These are phyloP conservation scores for Ascaphus truei DNA, from an alignment of 2,113 vertebrate genomes.

Conservation along the genomic window DNA sequence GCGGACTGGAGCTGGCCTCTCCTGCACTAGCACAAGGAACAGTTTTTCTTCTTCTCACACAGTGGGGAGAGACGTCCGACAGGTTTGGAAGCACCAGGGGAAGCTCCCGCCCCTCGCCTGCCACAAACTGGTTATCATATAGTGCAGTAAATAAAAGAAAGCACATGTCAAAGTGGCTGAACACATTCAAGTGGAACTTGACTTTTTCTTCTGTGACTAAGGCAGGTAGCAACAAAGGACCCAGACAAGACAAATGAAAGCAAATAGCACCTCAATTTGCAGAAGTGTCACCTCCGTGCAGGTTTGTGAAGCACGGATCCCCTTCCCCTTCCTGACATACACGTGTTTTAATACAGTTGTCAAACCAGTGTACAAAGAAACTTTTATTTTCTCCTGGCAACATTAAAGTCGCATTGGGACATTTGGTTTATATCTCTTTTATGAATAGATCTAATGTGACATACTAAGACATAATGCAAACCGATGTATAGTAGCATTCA, in stretches of 20 bases:
- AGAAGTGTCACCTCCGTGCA: slow-evolving; percentile 18
- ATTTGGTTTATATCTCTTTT: slow-evolving; percentile 6
- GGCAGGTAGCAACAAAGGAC: slow-evolving; percentile 24
- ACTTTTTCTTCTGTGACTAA: neutral
- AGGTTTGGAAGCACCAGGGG: too few relatives aligned
- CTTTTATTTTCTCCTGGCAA: neutral
- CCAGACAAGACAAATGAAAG: slow-evolving; percentile 10
- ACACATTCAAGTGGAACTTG: neutral
- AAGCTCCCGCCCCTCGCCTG: neutral
- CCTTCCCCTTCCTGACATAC: slow-evolving; percentile 11
- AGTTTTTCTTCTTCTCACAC: too few relatives aligned
- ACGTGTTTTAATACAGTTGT: slow-evolving; percentile 12
- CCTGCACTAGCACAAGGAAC: too few relatives aligned
- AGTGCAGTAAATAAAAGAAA: slow-evolving; percentile 16
- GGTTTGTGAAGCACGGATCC: neutral
- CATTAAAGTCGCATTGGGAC: slow-evolving; percentile 14
- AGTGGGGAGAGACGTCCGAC: too few relatives aligned
- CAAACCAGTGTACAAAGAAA: slow-evolving; percentile 18
- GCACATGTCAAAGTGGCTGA: slow-evolving; percentile 1
- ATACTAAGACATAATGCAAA: slow-evolving; percentile 9
- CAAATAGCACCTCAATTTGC: slow-evolving; percentile 7
- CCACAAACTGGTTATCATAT: neutral
- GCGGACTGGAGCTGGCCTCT: too few relatives aligned
- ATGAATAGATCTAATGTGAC: slow-evolving; percentile 25
- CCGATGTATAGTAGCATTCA: neutral